Base-by-base conservation (phyloP, 92 coral and sea anemone genomes). In the Epizoanthus stellaris region DNA sequence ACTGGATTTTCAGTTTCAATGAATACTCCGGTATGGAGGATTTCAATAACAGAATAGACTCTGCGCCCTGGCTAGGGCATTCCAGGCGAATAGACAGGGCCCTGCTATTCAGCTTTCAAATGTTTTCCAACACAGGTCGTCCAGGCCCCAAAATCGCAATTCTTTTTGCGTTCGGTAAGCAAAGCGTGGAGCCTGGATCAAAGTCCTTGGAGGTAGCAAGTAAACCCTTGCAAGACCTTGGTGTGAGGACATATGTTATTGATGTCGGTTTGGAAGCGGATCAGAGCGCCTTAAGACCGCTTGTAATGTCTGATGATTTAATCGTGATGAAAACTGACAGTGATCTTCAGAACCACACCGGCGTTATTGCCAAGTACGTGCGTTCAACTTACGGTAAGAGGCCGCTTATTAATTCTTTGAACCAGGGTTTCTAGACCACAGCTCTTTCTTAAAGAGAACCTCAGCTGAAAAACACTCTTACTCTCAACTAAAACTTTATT, bases 81-180 rank as follows among this genome's bases (percentile, higher is more conserved):
- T 67, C 66, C 30, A 89, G 90, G 76, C 85, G 92, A 36, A 86
- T 93, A 9, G 94, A 86, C 61, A 87, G 85, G 43, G 93, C 91
- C 8, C 88, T 95, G 43, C 36, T 81, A 15, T 80, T 75, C 23
- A 88, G 93, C 11, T 91, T 86, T 54, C 87, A 90, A 64, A 63
- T 90, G 53, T 87, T 92, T 6, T 82, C 91, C 10, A 90, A 90
- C 75, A 76, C 87, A 53, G 77, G 98, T 49, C 88, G 88, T 19
- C 86, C 88, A 45, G 89, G 87, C 20, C 70, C 79, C 70, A 95
- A 95, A 66, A 61, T 95, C 58, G 91, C 89, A 40, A 69, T 95
- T 57, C 56, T 95, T 5, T 74, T 95, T 38, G 88, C 98, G 2
- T 95, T 80, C 67, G 95, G 98, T 9, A 85, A 87, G 88, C 89